phyloP scores from a whole-genome alignment of 2,888 invertebrate genomes.

The Conistra vaccinii region DNA sequence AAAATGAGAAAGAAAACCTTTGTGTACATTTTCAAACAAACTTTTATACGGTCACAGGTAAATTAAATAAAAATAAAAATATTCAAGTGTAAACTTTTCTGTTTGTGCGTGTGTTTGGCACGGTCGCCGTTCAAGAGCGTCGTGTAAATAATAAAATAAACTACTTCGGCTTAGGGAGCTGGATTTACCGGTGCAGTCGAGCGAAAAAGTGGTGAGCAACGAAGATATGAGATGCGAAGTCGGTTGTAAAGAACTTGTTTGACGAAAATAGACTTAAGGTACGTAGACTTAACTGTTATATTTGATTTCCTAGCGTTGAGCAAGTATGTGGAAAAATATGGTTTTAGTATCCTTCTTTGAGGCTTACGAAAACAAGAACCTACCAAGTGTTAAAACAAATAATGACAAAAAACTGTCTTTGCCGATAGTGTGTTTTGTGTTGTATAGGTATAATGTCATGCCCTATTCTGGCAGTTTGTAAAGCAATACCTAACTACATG shows the following conservation, averaged over 20 bases:
- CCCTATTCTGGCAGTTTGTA: background rate
- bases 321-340: background rate
- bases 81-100: constrained; percentile 40
- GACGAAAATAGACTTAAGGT: constrained; percentile 11
- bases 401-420: constrained; percentile 11
- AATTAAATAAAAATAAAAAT: constrained; percentile 14
- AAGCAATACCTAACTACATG: background rate
- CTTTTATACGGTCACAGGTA: constrained; percentile 29
- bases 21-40: constrained; percentile 72
- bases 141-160: constrained; percentile 79
- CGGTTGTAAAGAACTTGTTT: constrained; percentile 10
- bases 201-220: constrained; percentile 66
- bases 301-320: constrained; percentile 3
- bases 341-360: constrained; percentile 14
- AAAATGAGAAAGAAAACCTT: constrained; percentile 75
- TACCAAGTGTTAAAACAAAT: constrained; percentile 36
- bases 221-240: constrained; percentile 22
- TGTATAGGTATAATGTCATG: background rate
- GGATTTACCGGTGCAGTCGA: constrained; percentile 82
- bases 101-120: constrained; percentile 59
- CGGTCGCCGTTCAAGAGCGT: constrained; percentile 65
- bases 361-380: constrained; percentile 30
- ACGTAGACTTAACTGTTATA: constrained; percentile 14
- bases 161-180: constrained; percentile 75
- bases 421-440: background rate